Evolutionary conservation across 1,140 invertebrate species (phyloP), one percentile per base, ranked within the genome.

Genomic region (Drosophila subpulchrella): DNA sequence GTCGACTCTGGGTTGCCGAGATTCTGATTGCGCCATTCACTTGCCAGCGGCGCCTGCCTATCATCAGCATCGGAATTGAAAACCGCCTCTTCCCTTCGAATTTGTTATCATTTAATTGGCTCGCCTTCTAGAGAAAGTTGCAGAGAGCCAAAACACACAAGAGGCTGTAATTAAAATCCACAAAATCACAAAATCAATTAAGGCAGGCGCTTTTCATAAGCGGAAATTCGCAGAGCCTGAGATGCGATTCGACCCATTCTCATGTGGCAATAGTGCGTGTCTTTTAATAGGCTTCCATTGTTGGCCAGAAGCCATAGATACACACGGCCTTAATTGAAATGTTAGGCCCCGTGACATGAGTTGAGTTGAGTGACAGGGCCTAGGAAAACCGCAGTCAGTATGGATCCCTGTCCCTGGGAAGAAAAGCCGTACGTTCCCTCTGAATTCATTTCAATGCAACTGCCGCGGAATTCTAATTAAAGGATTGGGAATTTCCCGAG

Each of bases 51-150:
- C 81, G 81, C 81, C 82, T 86, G 67, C 59, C 67, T 84, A 84
- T 86, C 82, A 63, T 44, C 63, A 72, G 42, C 73, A 84, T 84
- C 82, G 67, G 44, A 66, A 44, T 56, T 53, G 58, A 47, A 41
- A 44, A 32, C 57, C 55, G 65, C 51, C 65, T 17, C 42, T 47
- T 63, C 48, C 56, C 61, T 48, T 81, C 72, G 60, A 86, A 86
- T 86, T 81, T 78, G 68, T 86, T 85, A 85, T 85, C 81, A 85
- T 86, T 85, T 85, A 85, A 85, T 85, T 85, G 82, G 80, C 82
- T 86, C 41, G 38, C 47, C 58, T 36, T 47, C 60, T 60, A 75
- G 81, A 75, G 81, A 85, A 85, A 85, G 81, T 86, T 66, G 38
- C 59, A 3, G 11, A 53, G 24, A 51, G 27, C 54, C n/a, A n/a